phyloP scores from a whole-genome alignment of 2,888 invertebrate genomes.

The Emmelina monodactyla region DNA sequence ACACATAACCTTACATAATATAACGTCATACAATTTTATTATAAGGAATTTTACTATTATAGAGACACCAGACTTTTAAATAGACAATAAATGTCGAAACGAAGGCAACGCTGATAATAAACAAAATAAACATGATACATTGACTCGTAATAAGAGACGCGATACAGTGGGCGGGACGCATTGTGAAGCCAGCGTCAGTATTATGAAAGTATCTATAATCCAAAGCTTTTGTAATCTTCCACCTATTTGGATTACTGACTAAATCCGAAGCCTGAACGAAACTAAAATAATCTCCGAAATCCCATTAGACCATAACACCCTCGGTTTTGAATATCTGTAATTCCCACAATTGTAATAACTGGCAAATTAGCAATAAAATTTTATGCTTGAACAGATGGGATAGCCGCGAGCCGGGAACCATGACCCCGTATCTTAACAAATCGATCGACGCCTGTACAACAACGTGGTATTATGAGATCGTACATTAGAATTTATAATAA shows the following conservation, averaged over 20 bases:
- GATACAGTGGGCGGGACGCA: neutral
- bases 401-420: conserved; percentile 23
- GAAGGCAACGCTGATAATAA: neutral
- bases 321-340: conserved; percentile 8
- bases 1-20: no score
- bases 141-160: neutral
- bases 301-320: neutral
- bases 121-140: conserved; percentile 1
- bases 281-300: neutral
- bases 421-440: conserved; percentile 37
- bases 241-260: conserved; percentile 33
- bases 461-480: conserved; percentile 24
- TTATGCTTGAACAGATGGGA: conserved; percentile 26
- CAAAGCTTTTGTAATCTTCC: conserved; percentile 29
- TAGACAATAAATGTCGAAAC: no score
- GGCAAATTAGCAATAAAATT: conserved; percentile 35
- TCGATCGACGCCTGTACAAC: conserved; percentile 28
- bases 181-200: neutral
- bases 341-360: conserved; percentile 19
- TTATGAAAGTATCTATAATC: conserved; percentile 7
- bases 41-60: no score
- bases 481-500: conserved; percentile 42
- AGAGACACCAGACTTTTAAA: no score
- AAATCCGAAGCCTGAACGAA: no score
- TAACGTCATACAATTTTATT: no score